phyloP scores from a whole-genome alignment of 2,797 vertebrate species.

The Siniperca undulata region DNA sequence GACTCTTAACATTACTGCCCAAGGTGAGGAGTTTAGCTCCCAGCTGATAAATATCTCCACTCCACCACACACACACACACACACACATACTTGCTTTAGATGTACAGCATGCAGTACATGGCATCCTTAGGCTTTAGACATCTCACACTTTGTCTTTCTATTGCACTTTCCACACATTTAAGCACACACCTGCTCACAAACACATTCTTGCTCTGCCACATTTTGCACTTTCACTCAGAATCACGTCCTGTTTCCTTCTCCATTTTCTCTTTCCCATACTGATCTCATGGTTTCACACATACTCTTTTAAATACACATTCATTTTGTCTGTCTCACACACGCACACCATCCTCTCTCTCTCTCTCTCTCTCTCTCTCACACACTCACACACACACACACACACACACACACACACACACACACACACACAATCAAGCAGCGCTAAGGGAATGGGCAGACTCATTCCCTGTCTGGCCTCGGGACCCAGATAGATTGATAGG shows the following conservation, averaged over 20 bases:
- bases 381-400: too few relatives aligned
- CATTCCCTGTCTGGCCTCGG: constrained; percentile 71
- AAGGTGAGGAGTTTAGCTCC: constrained; percentile 56
- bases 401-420: too few relatives aligned
- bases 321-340: constrained; percentile 46
- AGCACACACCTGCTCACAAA: constrained; percentile 16
- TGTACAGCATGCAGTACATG: constrained; percentile 29
- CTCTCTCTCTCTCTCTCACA: neutral
- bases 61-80: neutral
- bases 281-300: constrained; percentile 44
- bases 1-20: constrained; percentile 55
- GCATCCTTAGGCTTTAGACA: constrained; percentile 30
- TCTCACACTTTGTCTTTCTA: constrained; percentile 12
- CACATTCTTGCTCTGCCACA: constrained; percentile 1
- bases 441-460: constrained; percentile 67
- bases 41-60: constrained; percentile 50
- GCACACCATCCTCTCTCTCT: neutral
- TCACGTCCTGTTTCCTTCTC: constrained; percentile 28
- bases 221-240: constrained; percentile 30
- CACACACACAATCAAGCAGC: constrained; percentile 54
- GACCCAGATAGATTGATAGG: constrained; percentile 78
- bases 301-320: constrained; percentile 67
- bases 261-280: constrained; percentile 29
- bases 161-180: constrained; percentile 23
- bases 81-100: constrained; percentile 2